Percentiles rank a stretch among this genome's conserved stretches.
Evolutionary conservation across 2,888 invertebrate genomes (phyloP).

Genomic region (Tetheella fluctuosa): DNA sequence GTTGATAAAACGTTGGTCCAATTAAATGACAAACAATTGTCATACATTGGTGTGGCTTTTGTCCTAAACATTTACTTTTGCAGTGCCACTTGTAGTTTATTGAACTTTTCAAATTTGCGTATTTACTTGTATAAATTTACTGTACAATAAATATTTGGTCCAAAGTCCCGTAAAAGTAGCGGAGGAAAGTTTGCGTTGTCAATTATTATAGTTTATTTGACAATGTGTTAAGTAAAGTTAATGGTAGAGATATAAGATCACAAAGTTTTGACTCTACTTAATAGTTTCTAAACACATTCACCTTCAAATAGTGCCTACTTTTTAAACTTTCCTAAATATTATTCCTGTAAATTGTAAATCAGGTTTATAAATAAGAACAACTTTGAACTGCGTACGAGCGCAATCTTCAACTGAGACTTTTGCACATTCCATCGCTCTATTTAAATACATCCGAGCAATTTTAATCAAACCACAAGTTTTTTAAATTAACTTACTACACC

Average conservation of each 20-base stretch:
- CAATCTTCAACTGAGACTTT: background rate
- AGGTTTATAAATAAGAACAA: background rate
- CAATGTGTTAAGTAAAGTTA: background rate
- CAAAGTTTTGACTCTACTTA: too few relatives aligned
- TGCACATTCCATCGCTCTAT: constrained; percentile 22
- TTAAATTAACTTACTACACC: constrained; percentile 34
- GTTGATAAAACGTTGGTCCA: background rate
- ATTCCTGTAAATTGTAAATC: too few relatives aligned
- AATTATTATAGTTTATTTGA: constrained; percentile 18
- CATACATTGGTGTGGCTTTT: background rate
- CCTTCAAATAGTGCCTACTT: too few relatives aligned
- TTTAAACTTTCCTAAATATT: too few relatives aligned
- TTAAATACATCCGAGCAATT: constrained; percentile 41
- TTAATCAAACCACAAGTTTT: constrained; percentile 36
- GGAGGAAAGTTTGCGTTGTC: constrained; percentile 22
- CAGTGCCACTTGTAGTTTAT: constrained; percentile 15
- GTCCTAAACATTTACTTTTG: background rate
- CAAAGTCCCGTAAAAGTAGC: constrained; percentile 24
- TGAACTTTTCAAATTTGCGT: constrained; percentile 15
- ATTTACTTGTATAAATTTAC: constrained; percentile 12
- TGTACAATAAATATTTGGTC: constrained; percentile 13
- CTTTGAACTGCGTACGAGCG: background rate
- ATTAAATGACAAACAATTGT: background rate
- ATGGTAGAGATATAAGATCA: too few relatives aligned
- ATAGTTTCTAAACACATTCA: too few relatives aligned